phyloP scores from a whole-genome alignment of 2,113 vertebrate species.

The Platysternon megacephalum region DNA sequence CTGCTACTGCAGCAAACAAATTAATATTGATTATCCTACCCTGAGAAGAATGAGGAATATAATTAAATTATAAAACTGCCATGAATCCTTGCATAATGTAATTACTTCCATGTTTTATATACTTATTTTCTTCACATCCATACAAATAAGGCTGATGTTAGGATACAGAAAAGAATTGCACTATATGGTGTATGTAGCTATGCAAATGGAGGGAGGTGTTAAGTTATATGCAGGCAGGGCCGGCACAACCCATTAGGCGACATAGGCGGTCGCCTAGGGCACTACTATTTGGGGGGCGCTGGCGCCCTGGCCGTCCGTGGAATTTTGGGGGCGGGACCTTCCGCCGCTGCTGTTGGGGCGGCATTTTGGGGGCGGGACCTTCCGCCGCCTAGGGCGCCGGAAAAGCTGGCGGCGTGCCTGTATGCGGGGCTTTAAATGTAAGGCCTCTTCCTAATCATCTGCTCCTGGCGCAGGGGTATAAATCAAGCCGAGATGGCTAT shows the following conservation, averaged over 20 bases:
- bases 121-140: slow-evolving; percentile 24
- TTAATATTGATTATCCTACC: background rate
- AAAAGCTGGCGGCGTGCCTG: too few species aligned
- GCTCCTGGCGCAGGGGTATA: slow-evolving; percentile 51
- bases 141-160: slow-evolving; percentile 41
- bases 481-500: slow-evolving; percentile 63
- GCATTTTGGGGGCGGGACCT: too few species aligned
- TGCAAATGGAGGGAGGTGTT: background rate
- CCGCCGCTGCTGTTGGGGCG: too few species aligned
- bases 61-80: background rate
- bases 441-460: slow-evolving; percentile 24
- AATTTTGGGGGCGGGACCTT: too few species aligned
- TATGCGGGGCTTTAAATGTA: slow-evolving; percentile 38
- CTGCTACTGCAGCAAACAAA: slow-evolving; percentile 30
- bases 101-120: slow-evolving; percentile 17
- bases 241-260: too few species aligned
- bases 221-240: background rate
- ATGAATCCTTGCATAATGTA: background rate
- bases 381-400: too few species aligned
- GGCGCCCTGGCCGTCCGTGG: too few species aligned
- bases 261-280: too few species aligned
- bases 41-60: background rate
- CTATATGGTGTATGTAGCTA: background rate
- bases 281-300: too few species aligned
- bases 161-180: background rate